Conservation (phyloP, 2,888 invertebrate species). For the Congeria kusceri region DNA sequence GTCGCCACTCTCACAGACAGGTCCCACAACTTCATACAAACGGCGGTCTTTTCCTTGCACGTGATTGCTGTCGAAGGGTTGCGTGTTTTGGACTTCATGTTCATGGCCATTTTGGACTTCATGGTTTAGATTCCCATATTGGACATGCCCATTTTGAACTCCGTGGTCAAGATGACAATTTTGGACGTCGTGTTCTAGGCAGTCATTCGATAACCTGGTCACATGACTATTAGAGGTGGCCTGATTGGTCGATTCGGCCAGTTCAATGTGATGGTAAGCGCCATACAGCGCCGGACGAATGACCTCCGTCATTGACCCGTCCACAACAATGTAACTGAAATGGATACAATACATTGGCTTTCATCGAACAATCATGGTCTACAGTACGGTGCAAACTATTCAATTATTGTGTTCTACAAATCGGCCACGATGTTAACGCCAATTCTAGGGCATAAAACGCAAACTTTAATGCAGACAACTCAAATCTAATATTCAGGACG, state of each 20-base stretch:
- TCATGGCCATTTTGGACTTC: neutral
- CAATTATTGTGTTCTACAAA: too few species aligned
- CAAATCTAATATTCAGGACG: too few species aligned
- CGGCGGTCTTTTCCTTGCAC: neutral
- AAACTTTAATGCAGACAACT: too few species aligned
- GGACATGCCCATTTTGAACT: neutral
- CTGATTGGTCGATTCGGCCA: slow-evolving; percentile 65
- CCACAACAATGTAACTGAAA: slow-evolving; percentile 81
- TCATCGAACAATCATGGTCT: too few species aligned
- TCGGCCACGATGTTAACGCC: too few species aligned
- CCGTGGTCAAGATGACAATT: too few species aligned
- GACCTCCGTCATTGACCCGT: slow-evolving; percentile 85
- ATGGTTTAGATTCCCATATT: neutral
- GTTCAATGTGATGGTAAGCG: slow-evolving; percentile 85
- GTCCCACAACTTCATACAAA: slow-evolving; percentile 84
- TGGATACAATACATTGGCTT: too few species aligned
- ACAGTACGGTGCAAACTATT: too few species aligned
- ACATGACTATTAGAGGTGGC: neutral
- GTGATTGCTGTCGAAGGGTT: neutral
- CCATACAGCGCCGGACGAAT: slow-evolving; percentile 85
- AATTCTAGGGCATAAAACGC: too few species aligned
- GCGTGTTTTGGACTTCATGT: neutral
- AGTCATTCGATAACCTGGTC: neutral
- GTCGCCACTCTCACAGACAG: slow-evolving; percentile 85
- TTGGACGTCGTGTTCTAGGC: neutral